Conservation (phyloP, 2,888 invertebrate genomes). For the Drosophila fungiperda region DNA sequence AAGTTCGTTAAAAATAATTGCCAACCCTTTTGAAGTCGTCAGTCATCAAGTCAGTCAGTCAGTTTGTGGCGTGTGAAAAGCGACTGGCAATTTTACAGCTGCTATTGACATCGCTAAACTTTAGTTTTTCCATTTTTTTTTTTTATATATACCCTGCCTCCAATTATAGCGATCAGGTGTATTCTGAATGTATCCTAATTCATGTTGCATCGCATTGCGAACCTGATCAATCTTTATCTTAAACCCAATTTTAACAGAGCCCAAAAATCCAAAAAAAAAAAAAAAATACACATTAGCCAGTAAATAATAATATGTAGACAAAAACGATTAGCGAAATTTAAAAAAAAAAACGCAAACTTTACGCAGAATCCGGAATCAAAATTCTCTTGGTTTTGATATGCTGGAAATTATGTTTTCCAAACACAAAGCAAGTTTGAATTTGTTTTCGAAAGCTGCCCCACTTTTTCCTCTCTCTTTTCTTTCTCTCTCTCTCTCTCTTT, state of each 20-base stretch:
- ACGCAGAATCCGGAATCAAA: neutral
- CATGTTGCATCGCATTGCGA: neutral
- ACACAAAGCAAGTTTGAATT: neutral
- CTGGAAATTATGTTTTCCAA: neutral
- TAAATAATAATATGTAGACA: no score
- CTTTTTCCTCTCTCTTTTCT: neutral
- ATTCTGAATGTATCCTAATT: neutral
- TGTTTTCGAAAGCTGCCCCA: neutral
- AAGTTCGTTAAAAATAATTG: conserved; percentile 78
- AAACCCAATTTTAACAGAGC: no score
- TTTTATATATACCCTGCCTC: neutral
- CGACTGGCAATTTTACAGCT: conserved; percentile 38
- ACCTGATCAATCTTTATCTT: neutral
- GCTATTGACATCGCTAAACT: conserved; percentile 22
- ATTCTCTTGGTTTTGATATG: neutral
- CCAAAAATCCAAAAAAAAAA: no score
- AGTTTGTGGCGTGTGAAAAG: conserved; percentile 49
- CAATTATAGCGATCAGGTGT: neutral
- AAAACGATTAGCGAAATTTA: neutral
- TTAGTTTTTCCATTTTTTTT: conserved; percentile 17
- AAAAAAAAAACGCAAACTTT: neutral
- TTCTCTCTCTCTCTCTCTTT: neutral
- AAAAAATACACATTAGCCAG: no score
- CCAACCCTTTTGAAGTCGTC: conserved; percentile 46
- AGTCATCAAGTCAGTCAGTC: conserved; percentile 4